Conservation (phyloP, 2,888 invertebrate species). For the Prosapia bicincta region DNA sequence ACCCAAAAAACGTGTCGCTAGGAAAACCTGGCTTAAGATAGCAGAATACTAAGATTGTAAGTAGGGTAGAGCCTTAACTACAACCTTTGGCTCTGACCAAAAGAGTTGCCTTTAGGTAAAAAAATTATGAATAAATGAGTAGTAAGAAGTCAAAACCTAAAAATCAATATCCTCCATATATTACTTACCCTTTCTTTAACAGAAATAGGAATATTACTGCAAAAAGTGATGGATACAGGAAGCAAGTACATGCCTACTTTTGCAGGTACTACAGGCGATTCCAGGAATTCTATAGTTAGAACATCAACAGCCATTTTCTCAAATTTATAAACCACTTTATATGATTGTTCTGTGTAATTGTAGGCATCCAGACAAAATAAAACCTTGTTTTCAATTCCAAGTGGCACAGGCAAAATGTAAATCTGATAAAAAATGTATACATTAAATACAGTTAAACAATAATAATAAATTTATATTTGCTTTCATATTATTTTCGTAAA, state of each 20-base stretch:
- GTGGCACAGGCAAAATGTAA: conserved; percentile 44
- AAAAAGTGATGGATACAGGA: conserved; percentile 7
- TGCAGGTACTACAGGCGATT: background rate
- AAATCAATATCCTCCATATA: too few relatives aligned
- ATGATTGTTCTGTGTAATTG: background rate
- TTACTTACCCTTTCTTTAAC: conserved; percentile 4
- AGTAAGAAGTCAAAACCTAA: too few relatives aligned
- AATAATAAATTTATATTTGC: too few relatives aligned
- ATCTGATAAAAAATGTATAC: conserved; percentile 35
- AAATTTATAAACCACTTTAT: background rate
- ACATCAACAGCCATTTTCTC: background rate
- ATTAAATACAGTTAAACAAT: background rate
- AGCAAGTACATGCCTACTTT: background rate
- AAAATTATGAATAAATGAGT: too few relatives aligned
- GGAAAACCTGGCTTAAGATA: too few relatives aligned
- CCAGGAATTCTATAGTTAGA: background rate
- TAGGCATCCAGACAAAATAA: background rate
- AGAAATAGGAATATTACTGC: background rate
- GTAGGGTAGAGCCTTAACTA: too few relatives aligned
- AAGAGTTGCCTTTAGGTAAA: too few relatives aligned
- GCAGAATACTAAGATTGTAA: too few relatives aligned
- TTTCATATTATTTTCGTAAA: too few relatives aligned
- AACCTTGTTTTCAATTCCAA: conserved; percentile 38
- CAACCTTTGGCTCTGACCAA: too few relatives aligned
- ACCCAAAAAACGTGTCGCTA: too few relatives aligned